Evolutionary conservation across 1,140 invertebrate species (phyloP), one percentile per base, ranked within the genome.

Genomic region (Apolygus lucorum): DNA sequence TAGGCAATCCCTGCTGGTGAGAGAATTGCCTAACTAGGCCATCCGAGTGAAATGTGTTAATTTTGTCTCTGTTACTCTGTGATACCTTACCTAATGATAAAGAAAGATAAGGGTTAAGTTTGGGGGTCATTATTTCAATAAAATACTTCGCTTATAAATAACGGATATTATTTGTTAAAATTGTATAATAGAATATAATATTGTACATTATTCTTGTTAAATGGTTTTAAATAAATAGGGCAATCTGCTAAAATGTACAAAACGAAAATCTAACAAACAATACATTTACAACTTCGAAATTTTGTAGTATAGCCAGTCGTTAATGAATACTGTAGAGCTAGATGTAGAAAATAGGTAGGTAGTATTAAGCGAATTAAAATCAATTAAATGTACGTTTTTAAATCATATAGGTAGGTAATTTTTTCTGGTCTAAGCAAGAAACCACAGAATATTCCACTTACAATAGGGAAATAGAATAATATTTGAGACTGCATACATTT

Each of bases 241-340:
- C 28, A 59, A 62, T 1, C 28, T 27, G 67, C 67, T 68, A 68
- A 62, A 54, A 68, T 62, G 49, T 68, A 68, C 67, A 68, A 68
- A 68, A 62, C 62, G 28, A 68, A 68, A 54, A 62, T 68, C 52
- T 28, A 62, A 59, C 28, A 62, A 62, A 59, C 54, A 27, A 68
- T n/a, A 54, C 67, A 68, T 68, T 59, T 68, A 68, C 67, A 68
- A 54, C 67, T 54, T 68, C 52, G n/a, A 49, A 68, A 68, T 22
- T 68, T 67, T 64, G 26, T 49, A 28, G 52, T 26, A 52, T 26
- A 52, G 34, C 49, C 67, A 68, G 49, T 68, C 67, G 25, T 68
- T 59, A 68, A 49, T 25, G 54, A 42, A 42, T 42, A 42, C 17
- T 42, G 34, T 17, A 42, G 34, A 42, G 17, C 17, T 42, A 42